Base-by-base conservation (phyloP, 1,140 invertebrate genomes). In the Yoshiicerus persimilis region DNA sequence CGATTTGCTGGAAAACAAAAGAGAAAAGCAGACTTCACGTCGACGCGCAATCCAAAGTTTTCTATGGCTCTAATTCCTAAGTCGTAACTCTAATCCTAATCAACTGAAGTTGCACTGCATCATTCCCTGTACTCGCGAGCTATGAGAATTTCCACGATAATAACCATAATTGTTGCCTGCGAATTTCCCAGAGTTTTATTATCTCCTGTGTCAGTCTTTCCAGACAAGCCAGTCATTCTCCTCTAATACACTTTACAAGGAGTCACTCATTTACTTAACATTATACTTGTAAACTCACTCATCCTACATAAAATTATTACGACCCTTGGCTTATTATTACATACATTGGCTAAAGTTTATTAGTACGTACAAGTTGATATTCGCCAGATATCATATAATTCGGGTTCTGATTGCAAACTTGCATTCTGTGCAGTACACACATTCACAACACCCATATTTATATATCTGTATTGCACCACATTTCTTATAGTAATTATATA, bases 111-210 rank as follows among this genome's bases (percentile, higher is more conserved):
- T 77, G 64, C 30, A 66, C 70, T 77, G 32, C 32, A 36, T 80
- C 34, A 38, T n/a, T 56, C 13, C n/a, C n/a, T n/a, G n/a, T n/a
- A 47, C 4, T 16, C 13, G 34, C n/a, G 16, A 4, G 11, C 75
- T 80, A 20, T 80, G 75, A 80, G 75, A 80, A 80, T 38, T 80
- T 80, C 75, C 36, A 80, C 75, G 32, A n/a, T 36, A 80, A 80
- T 80, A 80, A 80, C 75, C 10, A 62, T 85, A 85, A 85, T 85
- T 85, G 83, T 6, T 30, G 30, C 38, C 83, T 85, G 83, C 39
- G 83, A 85, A 85, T 56, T 85, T 85, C 83, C 39, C 83, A 85
- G 83, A 85, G 39, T 62, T 85, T 25, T 32, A n/a, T 36, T 80
- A 80, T 80, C 75, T 70, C 64, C 64, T 36, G 70, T 77, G 23